phyloP scores from a whole-genome alignment of 2,797 vertebrate species.

The Eulemur rubriventer region DNA sequence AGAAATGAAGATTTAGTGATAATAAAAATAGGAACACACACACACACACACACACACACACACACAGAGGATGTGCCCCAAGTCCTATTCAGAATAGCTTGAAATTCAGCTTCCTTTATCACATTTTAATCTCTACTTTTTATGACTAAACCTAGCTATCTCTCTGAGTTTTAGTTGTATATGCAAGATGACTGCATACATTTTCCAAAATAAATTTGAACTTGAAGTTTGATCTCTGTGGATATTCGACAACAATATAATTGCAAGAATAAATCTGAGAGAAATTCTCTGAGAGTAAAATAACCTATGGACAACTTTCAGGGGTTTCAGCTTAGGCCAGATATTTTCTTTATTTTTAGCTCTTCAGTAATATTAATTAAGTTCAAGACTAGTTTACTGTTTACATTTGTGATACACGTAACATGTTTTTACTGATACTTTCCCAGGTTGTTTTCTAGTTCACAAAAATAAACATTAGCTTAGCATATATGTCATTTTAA shows the following conservation, averaged over 20 bases:
- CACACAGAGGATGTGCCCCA: not conserved
- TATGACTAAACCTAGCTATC: not conserved
- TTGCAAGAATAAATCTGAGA: not conserved
- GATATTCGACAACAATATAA: not conserved
- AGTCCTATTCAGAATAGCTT: not conserved
- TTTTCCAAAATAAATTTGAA: not conserved
- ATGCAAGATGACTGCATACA: not conserved
- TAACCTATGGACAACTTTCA: not conserved
- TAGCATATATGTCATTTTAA: not conserved
- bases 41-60: not conserved
- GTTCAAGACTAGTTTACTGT: not conserved
- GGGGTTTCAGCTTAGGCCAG: not conserved
- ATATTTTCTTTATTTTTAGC: not conserved
- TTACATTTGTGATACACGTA: not conserved
- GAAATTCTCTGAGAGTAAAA: not conserved
- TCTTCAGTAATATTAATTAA: not conserved
- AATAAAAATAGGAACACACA: not conserved
- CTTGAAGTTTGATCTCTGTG: not conserved
- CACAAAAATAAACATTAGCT: not conserved
- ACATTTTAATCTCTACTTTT: not conserved
- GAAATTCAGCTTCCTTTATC: not conserved
- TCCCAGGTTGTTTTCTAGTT: not conserved
- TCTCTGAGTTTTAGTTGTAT: not conserved
- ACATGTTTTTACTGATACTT: not conserved
- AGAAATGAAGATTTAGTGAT: not conserved